These are phyloP conservation scores for Pseudopipra pipra DNA, from an alignment of 2,113 vertebrate genomes.

Conservation along the genomic window DNA sequence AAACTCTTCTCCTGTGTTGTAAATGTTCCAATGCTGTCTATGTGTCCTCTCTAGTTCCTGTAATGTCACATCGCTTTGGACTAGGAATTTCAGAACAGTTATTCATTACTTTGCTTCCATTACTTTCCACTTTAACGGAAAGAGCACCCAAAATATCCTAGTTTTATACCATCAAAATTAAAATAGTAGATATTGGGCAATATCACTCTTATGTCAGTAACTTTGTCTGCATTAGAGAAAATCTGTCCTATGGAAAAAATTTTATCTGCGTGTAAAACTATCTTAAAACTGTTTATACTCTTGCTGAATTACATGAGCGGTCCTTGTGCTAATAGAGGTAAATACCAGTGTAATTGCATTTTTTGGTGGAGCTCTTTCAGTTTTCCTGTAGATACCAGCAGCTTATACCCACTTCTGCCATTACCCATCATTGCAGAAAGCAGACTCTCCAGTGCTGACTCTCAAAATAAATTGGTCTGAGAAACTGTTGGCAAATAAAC, in stretches of 20 bases:
- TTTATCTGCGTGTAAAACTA: neutral
- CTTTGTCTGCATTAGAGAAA: neutral
- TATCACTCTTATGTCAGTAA: neutral
- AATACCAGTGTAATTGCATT: neutral
- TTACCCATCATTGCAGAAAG: neutral
- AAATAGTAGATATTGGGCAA: neutral
- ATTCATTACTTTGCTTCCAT: neutral
- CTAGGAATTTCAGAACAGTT: neutral
- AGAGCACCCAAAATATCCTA: neutral
- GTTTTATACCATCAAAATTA: neutral
- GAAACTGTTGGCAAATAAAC: neutral
- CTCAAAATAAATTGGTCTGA: neutral
- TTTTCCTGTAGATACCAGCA: neutral
- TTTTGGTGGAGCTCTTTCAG: neutral
- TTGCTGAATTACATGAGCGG: neutral
- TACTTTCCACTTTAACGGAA: neutral
- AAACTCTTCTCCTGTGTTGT: accelerated
- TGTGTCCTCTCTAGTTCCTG: neutral
- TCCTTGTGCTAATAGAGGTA: neutral
- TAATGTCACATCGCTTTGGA: neutral
- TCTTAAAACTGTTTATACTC: neutral
- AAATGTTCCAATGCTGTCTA: neutral
- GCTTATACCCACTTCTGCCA: neutral
- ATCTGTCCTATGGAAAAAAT: neutral
- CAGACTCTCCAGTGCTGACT: neutral